Percentiles rank a stretch among this genome's conserved stretches.
Conservation (phyloP, 2,113 vertebrate species). For the Atherinomorus stipes region DNA sequence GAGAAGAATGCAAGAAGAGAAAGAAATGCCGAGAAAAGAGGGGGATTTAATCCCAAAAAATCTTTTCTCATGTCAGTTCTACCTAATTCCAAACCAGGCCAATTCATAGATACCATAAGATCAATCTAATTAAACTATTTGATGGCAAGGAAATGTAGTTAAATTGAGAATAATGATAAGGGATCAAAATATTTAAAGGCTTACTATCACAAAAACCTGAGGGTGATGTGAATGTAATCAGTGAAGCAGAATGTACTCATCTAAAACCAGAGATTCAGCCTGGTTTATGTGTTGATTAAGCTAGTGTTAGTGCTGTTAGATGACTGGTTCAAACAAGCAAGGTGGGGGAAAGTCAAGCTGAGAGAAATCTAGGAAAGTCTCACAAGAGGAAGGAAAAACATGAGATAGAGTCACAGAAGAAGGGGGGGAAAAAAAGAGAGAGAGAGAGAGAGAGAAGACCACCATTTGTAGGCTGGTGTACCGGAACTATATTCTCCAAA, state of each 20-base stretch:
- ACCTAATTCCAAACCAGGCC: background rate
- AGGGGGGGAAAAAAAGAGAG: too few species aligned
- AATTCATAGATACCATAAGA: background rate
- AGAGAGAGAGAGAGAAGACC: slow-evolving; percentile 22
- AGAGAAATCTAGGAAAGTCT: slow-evolving; percentile 15
- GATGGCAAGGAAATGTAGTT: background rate
- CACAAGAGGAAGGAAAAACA: background rate
- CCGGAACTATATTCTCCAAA: slow-evolving; percentile 6
- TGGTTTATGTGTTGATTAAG: slow-evolving; percentile 33
- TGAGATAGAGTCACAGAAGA: background rate
- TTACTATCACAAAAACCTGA: background rate
- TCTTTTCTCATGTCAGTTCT: background rate
- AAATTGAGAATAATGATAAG: slow-evolving; percentile 14
- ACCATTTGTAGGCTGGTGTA: background rate
- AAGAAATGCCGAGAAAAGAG: slow-evolving; percentile 26
- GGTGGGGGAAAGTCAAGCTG: background rate
- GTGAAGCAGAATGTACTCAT: background rate
- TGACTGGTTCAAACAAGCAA: slow-evolving; percentile 30
- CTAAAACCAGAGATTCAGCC: background rate
- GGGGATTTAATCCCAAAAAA: slow-evolving; percentile 36
- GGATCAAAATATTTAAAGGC: background rate
- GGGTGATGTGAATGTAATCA: slow-evolving; percentile 8
- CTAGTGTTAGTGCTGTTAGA: slow-evolving; percentile 62
- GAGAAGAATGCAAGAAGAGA: slow-evolving; percentile 38
- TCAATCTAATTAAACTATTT: background rate